Percentiles rank a stretch among this genome's conserved stretches.
These are phyloP conservation scores for Rotaria magnacalcarata DNA, from an alignment of 2,888 invertebrate species.

Conservation along the genomic window DNA sequence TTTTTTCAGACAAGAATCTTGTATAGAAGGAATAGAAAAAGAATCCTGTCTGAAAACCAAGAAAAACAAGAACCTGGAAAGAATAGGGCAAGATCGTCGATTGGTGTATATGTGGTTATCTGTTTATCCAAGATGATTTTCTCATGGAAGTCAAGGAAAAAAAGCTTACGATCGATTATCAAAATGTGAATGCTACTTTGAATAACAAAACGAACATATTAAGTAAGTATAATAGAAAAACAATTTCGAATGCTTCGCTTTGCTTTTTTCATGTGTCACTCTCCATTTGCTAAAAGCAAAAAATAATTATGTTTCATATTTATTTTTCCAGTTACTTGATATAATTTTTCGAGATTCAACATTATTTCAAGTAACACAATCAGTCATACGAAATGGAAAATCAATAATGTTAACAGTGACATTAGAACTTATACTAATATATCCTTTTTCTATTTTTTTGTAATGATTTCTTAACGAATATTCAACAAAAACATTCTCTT, in stretches of 20 bases:
- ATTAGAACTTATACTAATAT: conserved; percentile 85
- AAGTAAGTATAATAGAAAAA: neutral
- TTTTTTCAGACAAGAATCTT: no score
- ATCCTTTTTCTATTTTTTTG: conserved; percentile 99
- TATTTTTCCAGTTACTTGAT: conserved; percentile 91
- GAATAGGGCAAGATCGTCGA: no score
- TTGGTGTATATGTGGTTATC: conserved; percentile 92
- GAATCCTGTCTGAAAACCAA: no score
- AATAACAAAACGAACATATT: neutral
- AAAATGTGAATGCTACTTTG: no score
- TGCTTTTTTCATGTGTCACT: no score
- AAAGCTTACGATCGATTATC: neutral
- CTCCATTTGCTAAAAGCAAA: neutral
- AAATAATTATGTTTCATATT: conserved; percentile 69
- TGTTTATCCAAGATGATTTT: conserved; percentile 97
- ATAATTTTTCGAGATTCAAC: conserved; percentile 98
- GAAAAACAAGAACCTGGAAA: no score
- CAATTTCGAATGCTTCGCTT: no score
- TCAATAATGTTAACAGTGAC: conserved; percentile 96
- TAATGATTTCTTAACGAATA: conserved; percentile 81
- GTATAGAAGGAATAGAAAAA: no score
- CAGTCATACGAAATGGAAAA: conserved; percentile 94
- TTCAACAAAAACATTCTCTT: conserved; percentile 69
- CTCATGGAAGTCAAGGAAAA: conserved; percentile 73
- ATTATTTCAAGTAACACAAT: conserved; percentile 90